Conservation (phyloP, 2,797 vertebrate species). For the Gymnothorax reevesii region DNA sequence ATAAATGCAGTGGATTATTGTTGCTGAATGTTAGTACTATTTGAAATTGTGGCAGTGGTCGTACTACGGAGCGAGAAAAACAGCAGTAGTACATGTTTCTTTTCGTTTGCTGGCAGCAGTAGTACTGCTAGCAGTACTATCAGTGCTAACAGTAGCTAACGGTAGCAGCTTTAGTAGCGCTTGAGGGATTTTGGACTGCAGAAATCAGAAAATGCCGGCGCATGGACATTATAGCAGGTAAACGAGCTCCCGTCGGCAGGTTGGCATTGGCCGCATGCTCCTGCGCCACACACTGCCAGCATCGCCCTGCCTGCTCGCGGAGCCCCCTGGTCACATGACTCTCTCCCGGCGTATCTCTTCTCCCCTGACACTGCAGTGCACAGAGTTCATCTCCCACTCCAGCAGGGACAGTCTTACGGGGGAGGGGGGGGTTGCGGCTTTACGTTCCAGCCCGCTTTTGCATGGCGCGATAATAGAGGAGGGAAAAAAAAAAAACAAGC, state of each 20-base stretch:
- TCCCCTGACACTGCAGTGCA: background rate
- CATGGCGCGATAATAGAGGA: background rate
- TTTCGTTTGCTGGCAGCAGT: no score
- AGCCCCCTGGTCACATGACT: background rate
- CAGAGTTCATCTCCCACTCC: background rate
- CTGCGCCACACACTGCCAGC: background rate
- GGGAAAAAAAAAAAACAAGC: background rate
- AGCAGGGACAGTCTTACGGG: background rate
- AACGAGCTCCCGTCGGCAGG: background rate
- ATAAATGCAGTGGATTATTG: no score
- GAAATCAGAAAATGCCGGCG: background rate
- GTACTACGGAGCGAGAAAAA: no score
- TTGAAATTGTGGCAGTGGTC: no score
- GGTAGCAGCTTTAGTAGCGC: no score
- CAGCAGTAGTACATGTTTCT: no score
- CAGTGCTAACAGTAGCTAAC: no score
- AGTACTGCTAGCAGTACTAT: no score
- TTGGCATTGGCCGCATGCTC: background rate
- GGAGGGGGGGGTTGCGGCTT: background rate
- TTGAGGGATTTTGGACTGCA: no score
- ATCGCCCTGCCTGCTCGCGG: background rate
- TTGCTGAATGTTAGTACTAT: no score
- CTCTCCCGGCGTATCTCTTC: background rate
- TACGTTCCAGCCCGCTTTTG: background rate
- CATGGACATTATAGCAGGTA: no score